Conservation (phyloP, 1,140 invertebrate genomes). For the Bombus polaris region DNA sequence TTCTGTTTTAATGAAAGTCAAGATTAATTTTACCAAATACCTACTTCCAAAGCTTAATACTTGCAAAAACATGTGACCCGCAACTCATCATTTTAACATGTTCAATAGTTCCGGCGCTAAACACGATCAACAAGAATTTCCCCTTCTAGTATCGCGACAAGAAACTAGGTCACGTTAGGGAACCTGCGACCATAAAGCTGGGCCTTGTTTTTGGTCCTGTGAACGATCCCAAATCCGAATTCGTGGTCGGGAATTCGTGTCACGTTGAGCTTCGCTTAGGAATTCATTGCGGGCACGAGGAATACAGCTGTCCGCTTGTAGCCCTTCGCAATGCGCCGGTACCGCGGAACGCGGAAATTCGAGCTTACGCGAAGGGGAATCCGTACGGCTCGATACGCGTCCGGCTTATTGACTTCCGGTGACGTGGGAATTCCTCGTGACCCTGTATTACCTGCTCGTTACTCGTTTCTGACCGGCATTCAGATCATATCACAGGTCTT, state of each 20-base stretch:
- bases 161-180: background rate
- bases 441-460: constrained; percentile 52
- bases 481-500: background rate
- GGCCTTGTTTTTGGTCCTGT: constrained; percentile 22
- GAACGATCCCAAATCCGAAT: background rate
- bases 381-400: constrained; percentile 47
- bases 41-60: too few species aligned
- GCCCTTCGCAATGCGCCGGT: constrained; percentile 28
- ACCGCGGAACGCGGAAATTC: constrained; percentile 65
- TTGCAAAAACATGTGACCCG: background rate
- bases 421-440: constrained; percentile 42
- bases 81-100: background rate
- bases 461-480: background rate
- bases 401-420: constrained; percentile 66
- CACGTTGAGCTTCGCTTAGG: constrained; percentile 39
- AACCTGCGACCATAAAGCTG: background rate
- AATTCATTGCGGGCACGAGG: constrained; percentile 47
- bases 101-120: background rate
- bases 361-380: constrained; percentile 59
- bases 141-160: background rate
- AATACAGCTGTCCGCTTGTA: constrained; percentile 48
- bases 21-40: background rate
- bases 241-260: constrained; percentile 20
- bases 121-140: background rate
- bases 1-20: background rate